Percentiles rank a stretch among this genome's conserved stretches.
Conservation (phyloP, 1,140 invertebrate species). For the Lordiphosa clarofinis region DNA sequence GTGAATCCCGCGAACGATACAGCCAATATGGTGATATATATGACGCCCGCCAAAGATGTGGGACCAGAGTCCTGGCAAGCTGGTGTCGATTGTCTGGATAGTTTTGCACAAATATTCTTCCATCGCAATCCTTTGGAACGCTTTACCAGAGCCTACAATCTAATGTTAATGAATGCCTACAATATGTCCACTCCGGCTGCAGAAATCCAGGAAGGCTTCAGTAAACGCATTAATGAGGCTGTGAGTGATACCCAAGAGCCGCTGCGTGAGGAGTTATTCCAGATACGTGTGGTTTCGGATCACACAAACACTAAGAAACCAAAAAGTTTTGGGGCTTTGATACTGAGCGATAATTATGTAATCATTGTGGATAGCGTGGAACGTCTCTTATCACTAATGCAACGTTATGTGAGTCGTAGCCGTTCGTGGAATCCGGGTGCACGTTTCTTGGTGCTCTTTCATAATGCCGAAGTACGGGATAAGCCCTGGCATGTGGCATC, state of each 20-base stretch:
- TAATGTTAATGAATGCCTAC: slow-evolving; percentile 51
- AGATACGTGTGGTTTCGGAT: slow-evolving; percentile 62
- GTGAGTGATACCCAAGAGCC: slow-evolving; percentile 20
- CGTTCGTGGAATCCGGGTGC: slow-evolving; percentile 75
- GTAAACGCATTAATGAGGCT: slow-evolving; percentile 52
- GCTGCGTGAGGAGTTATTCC: slow-evolving; percentile 29
- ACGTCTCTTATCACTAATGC: slow-evolving; percentile 39
- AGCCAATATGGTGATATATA: slow-evolving; percentile 62
- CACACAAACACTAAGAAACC: not conserved
- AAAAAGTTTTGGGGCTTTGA: slow-evolving; percentile 29
- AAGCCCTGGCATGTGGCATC: slow-evolving; percentile 35
- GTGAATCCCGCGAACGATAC: slow-evolving; percentile 63
- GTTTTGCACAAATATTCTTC: slow-evolving; percentile 61
- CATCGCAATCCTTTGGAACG: slow-evolving; percentile 40
- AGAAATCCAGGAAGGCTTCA: slow-evolving; percentile 59
- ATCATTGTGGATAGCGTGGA: slow-evolving; percentile 54
- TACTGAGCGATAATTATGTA: slow-evolving; percentile 64
- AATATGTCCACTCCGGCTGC: slow-evolving; percentile 63
- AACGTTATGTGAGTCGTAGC: slow-evolving; percentile 30
- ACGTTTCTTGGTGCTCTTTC: slow-evolving; percentile 63
- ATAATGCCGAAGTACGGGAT: slow-evolving; percentile 33
- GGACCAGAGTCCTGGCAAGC: slow-evolving; percentile 50
- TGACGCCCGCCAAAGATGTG: slow-evolving; percentile 48
- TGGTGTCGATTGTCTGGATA: slow-evolving; percentile 67
- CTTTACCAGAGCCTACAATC: slow-evolving; percentile 58